Percentiles rank a stretch among this genome's conserved stretches.
phyloP scores from a whole-genome alignment of 1,140 invertebrate genomes.

The Chironomus striatipennis region DNA sequence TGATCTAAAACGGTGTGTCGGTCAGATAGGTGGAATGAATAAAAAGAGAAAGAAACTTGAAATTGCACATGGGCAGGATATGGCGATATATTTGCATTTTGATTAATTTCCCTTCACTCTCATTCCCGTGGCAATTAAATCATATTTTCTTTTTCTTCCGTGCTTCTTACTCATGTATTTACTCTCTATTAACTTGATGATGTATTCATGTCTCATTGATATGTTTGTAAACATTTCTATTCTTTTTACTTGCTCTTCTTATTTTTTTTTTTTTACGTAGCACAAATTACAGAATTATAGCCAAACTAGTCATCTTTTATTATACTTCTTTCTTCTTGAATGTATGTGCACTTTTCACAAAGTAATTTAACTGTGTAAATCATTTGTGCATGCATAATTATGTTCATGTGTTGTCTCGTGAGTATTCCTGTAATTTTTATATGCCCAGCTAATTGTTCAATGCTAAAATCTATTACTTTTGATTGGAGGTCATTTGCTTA shows the following conservation, averaged over 20 bases:
- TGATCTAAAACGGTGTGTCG: background rate
- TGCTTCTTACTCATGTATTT: background rate
- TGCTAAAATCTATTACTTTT: too few relatives aligned
- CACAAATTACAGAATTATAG: background rate
- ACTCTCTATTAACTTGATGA: background rate
- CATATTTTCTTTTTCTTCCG: background rate
- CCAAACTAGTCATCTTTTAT: too few relatives aligned
- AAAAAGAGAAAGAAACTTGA: background rate
- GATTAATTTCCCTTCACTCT: conserved; percentile 22
- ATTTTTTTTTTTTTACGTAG: background rate
- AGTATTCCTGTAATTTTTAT: too few relatives aligned
- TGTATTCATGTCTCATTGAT: too few relatives aligned
- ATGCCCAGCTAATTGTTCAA: too few relatives aligned
- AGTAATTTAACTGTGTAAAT: background rate
- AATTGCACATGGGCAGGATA: background rate
- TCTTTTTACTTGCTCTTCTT: background rate
- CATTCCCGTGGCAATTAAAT: background rate
- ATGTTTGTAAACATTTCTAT: background rate
- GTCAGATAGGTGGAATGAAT: background rate
- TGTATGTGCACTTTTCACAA: background rate
- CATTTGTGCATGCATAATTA: conserved; percentile 8
- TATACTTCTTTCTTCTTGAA: background rate
- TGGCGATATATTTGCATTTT: conserved; percentile 21
- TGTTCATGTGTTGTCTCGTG: background rate
- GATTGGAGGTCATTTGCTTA: too few relatives aligned